phyloP scores from a whole-genome alignment of 2,888 invertebrate genomes.

The Caenorhabditis angaria region DNA sequence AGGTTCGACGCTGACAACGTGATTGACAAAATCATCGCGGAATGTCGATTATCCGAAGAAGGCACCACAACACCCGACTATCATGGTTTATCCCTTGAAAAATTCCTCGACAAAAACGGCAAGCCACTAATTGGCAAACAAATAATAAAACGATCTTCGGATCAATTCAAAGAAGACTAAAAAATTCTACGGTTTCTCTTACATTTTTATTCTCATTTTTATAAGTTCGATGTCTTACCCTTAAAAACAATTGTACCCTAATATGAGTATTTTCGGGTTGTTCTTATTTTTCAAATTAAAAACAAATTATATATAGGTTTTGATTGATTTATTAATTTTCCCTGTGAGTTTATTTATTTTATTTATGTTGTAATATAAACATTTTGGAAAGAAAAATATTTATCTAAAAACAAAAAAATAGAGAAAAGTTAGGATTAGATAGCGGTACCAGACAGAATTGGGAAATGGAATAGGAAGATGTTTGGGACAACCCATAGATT shows the following conservation, averaged over 20 bases:
- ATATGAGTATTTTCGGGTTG: neutral
- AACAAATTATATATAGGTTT: too few relatives aligned
- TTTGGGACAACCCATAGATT: slow-evolving; percentile 35
- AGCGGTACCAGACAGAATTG: slow-evolving; percentile 5
- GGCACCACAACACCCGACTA: neutral
- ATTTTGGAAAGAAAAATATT: too few relatives aligned
- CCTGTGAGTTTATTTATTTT: neutral
- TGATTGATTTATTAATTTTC: neutral
- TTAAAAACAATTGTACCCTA: too few relatives aligned
- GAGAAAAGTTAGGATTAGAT: neutral
- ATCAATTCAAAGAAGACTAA: slow-evolving; percentile 12
- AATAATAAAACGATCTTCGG: slow-evolving; percentile 20
- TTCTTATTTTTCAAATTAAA: too few relatives aligned
- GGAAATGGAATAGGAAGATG: slow-evolving; percentile 7
- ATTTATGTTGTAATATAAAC: too few relatives aligned
- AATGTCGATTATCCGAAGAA: slow-evolving; percentile 42
- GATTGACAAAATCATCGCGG: slow-evolving; percentile 60
- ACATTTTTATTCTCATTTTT: neutral
- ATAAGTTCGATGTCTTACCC: too few relatives aligned
- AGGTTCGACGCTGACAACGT: slow-evolving; percentile 67
- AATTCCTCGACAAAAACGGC: slow-evolving; percentile 31
- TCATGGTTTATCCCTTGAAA: slow-evolving; percentile 29
- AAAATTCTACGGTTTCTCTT: neutral
- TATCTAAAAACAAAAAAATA: neutral
- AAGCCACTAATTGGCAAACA: slow-evolving; percentile 26